These are phyloP conservation scores for Hyles lineata DNA, from an alignment of 2,888 invertebrate species.

Conservation along the genomic window DNA sequence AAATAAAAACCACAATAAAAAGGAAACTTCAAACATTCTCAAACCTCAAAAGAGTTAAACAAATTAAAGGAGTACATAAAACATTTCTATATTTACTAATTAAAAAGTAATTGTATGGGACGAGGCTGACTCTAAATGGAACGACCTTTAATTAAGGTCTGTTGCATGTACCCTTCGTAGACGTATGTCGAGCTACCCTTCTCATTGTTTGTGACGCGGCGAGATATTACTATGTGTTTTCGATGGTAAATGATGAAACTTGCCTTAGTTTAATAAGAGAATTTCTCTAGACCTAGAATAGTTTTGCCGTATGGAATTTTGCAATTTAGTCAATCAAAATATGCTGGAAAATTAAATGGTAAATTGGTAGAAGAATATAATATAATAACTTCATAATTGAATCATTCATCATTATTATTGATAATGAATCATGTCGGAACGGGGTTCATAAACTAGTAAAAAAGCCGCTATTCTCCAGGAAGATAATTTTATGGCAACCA, in stretches of 20 bases:
- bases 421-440: too few relatives aligned
- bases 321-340: too few relatives aligned
- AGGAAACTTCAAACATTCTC: not conserved
- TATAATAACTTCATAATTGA: too few relatives aligned
- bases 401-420: too few relatives aligned
- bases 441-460: too few relatives aligned
- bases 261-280: not conserved
- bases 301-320: too few relatives aligned
- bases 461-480: too few relatives aligned
- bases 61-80: slow-evolving; percentile 50
- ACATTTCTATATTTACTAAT: slow-evolving; percentile 63
- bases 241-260: not conserved
- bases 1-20: not conserved
- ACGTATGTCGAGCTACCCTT: slow-evolving; percentile 65
- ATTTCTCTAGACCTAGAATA: too few relatives aligned
- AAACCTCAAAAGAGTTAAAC: not conserved
- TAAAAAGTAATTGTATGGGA: slow-evolving; percentile 68
- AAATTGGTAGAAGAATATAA: too few relatives aligned
- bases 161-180: slow-evolving; percentile 49
- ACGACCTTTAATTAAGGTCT: slow-evolving; percentile 71
- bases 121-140: slow-evolving; percentile 58
- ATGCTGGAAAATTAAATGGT: too few relatives aligned
- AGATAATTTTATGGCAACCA: too few relatives aligned
- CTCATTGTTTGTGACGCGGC: slow-evolving; percentile 63
- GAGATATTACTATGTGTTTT: slow-evolving; percentile 14